Conservation (phyloP, 2,888 invertebrate species). For the Buathra laborator region DNA sequence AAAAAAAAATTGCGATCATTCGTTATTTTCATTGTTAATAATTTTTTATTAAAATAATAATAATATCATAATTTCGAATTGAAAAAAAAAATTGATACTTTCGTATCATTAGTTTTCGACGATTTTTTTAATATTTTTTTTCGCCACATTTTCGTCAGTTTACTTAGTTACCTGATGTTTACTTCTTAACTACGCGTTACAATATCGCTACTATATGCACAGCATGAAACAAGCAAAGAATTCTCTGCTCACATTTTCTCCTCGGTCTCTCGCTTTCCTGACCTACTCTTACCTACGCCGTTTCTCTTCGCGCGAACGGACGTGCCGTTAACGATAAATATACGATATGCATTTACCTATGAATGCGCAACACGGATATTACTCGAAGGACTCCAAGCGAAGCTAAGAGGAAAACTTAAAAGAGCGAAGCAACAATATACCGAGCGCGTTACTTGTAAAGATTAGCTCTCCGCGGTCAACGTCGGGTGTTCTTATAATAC, state of each 20-base stretch:
- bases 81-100: too few relatives aligned
- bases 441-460: slow-evolving; percentile 14
- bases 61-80: too few relatives aligned
- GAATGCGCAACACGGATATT: slow-evolving; percentile 26
- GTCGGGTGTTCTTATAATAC: slow-evolving; percentile 11
- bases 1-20: too few relatives aligned
- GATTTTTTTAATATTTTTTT: too few relatives aligned
- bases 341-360: slow-evolving; percentile 20
- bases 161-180: too few relatives aligned
- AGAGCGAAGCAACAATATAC: not conserved
- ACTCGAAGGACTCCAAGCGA: slow-evolving; percentile 25
- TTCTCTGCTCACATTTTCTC: slow-evolving; percentile 45
- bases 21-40: too few relatives aligned
- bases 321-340: slow-evolving; percentile 64
- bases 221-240: slow-evolving; percentile 36
- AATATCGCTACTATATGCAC: not conserved
- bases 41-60: too few relatives aligned
- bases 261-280: slow-evolving; percentile 39
- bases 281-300: slow-evolving; percentile 56
- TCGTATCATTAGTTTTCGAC: too few relatives aligned
- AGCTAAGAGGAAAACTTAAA: slow-evolving; percentile 43
- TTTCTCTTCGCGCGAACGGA: slow-evolving; percentile 34
- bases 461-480: not conserved
- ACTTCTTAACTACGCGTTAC: too few relatives aligned
- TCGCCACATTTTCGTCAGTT: too few relatives aligned